A percentile compares a stretch with the other conserved stretches of the same genome.
These are phyloP conservation scores for Sitophilus oryzae DNA, from an alignment of 1,140 invertebrate species.

Conservation along the genomic window DNA sequence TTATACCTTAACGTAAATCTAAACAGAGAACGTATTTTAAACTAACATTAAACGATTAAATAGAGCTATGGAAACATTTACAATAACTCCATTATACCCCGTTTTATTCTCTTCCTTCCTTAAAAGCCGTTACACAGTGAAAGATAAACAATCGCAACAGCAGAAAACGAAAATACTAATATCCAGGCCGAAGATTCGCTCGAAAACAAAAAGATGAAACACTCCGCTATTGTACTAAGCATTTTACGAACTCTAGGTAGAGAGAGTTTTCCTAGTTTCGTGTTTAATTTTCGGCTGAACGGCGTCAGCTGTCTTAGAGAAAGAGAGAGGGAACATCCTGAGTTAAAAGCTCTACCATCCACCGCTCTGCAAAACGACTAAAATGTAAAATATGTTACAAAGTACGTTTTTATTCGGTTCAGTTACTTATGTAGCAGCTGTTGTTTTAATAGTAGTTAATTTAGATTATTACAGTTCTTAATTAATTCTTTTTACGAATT, in stretches of 20 bases:
- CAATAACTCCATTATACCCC: too few relatives aligned
- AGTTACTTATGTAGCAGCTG: too few relatives aligned
- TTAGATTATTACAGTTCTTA: not conserved
- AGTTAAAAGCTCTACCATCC: not conserved
- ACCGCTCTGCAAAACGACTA: not conserved
- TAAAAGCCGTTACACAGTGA: too few relatives aligned
- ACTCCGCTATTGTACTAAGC: not conserved
- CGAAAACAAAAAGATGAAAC: not conserved
- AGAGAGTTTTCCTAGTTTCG: not conserved
- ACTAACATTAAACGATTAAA: too few relatives aligned
- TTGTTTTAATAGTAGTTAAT: not conserved
- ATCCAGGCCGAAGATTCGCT: too few relatives aligned
- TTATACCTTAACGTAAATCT: too few relatives aligned
- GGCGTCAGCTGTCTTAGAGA: conserved; percentile 2
- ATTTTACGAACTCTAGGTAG: conserved; percentile 4
- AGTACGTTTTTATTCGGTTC: not conserved
- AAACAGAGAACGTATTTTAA: too few relatives aligned
- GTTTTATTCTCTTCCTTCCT: too few relatives aligned
- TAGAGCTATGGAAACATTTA: too few relatives aligned
- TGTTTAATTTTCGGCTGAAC: conserved; percentile 5
- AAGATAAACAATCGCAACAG: too few relatives aligned
- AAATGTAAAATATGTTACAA: conserved; percentile 1
- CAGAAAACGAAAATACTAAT: not conserved
- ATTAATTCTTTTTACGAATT: too few relatives aligned
- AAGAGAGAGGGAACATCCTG: too few relatives aligned